Conservation (phyloP, 2,888 invertebrate species). For the Drosophila antonietae region DNA sequence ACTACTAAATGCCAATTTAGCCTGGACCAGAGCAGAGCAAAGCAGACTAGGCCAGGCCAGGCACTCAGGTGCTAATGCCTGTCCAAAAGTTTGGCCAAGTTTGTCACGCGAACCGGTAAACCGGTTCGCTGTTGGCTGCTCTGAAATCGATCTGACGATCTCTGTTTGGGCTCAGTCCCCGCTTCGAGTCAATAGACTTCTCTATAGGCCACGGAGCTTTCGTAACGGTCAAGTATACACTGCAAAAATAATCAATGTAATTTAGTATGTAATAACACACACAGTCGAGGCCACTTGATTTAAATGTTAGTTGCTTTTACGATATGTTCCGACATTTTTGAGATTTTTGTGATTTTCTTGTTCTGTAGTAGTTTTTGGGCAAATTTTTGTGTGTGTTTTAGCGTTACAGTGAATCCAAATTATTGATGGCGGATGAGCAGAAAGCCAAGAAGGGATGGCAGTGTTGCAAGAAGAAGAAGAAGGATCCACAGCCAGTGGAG, state of each 20-base stretch:
- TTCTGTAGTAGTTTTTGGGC: neutral
- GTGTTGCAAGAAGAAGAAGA: neutral
- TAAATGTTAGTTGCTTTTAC: neutral
- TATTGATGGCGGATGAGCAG: neutral
- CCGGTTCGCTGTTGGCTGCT: conserved; percentile 31
- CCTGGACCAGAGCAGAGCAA: conserved; percentile 15
- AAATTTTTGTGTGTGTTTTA: neutral
- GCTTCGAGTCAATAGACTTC: conserved; percentile 57
- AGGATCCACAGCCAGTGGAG: conserved; percentile 44
- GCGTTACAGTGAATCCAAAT: neutral
- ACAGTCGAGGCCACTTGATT: neutral
- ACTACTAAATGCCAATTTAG: conserved; percentile 47
- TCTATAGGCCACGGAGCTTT: neutral
- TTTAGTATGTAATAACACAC: neutral
- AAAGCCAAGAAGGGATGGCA: neutral
- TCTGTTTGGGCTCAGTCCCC: conserved; percentile 39
- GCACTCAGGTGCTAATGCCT: conserved; percentile 37
- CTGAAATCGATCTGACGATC: conserved; percentile 52
- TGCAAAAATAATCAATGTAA: neutral
- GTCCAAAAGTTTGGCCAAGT: conserved; percentile 20
- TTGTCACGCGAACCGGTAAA: conserved; percentile 45
- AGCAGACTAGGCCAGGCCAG: conserved; percentile 1
- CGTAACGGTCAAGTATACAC: neutral
- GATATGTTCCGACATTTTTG: neutral
- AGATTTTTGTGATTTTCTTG: too few species aligned